phyloP scores from a whole-genome alignment of 1,140 invertebrate species.

The Zaprionus ornatus region DNA sequence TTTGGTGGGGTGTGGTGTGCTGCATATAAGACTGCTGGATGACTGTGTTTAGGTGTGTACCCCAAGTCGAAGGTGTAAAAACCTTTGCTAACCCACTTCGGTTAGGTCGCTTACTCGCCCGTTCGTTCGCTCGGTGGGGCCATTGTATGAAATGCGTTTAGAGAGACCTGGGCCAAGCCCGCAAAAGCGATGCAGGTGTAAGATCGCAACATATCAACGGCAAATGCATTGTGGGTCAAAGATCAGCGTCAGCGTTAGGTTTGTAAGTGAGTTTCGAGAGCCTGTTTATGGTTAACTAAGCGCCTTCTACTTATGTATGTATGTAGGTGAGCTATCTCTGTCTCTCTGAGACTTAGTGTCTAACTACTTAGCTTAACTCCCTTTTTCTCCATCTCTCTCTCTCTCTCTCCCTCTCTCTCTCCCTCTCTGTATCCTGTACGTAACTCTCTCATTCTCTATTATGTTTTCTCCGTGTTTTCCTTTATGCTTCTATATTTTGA shows the following conservation, averaged over 20 bases:
- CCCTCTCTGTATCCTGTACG: background rate
- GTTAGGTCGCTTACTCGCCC: background rate
- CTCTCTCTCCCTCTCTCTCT: background rate
- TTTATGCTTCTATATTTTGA: background rate
- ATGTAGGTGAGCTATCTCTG: background rate
- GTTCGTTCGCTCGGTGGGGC: too few species aligned
- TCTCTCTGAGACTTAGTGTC: too few species aligned
- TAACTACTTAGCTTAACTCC: background rate
- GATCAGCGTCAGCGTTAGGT: slow-evolving; percentile 12
- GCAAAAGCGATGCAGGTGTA: slow-evolving; percentile 34
- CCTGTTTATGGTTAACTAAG: background rate
- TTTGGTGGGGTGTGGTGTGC: slow-evolving; percentile 38
- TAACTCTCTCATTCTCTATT: background rate
- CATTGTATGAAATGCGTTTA: slow-evolving; percentile 28
- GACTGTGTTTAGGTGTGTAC: slow-evolving; percentile 34
- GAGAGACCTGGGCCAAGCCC: slow-evolving; percentile 26
- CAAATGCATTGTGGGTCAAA: slow-evolving; percentile 23
- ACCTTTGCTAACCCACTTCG: slow-evolving; percentile 48
- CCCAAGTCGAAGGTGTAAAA: slow-evolving; percentile 44
- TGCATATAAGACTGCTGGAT: slow-evolving; percentile 11
- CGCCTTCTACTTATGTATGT: too few species aligned
- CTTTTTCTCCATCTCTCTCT: background rate
- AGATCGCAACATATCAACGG: slow-evolving; percentile 15
- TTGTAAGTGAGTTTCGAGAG: background rate
- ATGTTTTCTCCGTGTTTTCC: background rate